Conservation (phyloP, 92 coral and sea anemone species). For the Zoanthus gigantus region DNA sequence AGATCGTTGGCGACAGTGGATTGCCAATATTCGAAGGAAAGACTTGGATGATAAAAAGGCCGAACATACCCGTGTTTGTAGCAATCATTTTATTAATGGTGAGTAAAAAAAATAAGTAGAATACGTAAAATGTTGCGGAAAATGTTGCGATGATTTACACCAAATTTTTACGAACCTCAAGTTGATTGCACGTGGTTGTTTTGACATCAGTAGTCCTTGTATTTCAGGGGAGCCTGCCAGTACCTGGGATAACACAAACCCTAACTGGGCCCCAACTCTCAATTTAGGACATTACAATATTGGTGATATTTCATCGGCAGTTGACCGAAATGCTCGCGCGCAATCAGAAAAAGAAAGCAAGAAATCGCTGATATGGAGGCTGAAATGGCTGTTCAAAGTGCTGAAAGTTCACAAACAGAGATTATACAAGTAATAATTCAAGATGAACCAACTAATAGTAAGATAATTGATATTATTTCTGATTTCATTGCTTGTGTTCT, state of each 20-base stretch:
- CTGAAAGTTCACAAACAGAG: neutral
- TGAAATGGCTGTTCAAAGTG: neutral
- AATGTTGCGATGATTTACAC: neutral
- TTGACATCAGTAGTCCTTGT: neutral
- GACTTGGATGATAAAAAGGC: constrained; percentile 59
- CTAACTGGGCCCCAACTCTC: constrained; percentile 14
- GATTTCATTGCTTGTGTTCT: neutral
- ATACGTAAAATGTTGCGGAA: neutral
- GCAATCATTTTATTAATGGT: constrained; percentile 58
- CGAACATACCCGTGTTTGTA: constrained; percentile 60
- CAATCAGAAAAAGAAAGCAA: neutral
- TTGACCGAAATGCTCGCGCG: neutral
- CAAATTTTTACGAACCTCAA: neutral
- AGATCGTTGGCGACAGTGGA: constrained; percentile 59
- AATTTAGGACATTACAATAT: neutral
- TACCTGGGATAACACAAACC: constrained; percentile 14
- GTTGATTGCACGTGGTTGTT: neutral
- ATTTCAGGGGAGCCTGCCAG: neutral
- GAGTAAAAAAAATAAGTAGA: neutral
- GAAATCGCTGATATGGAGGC: neutral
- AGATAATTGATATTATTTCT: neutral
- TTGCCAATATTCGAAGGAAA: constrained; percentile 59
- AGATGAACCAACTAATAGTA: neutral
- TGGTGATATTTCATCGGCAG: neutral
- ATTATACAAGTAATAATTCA: neutral